A percentile compares a stretch with the other conserved stretches of the same genome.
phyloP scores from a whole-genome alignment of 2,888 invertebrate species.

The Amphipoea lucens region DNA sequence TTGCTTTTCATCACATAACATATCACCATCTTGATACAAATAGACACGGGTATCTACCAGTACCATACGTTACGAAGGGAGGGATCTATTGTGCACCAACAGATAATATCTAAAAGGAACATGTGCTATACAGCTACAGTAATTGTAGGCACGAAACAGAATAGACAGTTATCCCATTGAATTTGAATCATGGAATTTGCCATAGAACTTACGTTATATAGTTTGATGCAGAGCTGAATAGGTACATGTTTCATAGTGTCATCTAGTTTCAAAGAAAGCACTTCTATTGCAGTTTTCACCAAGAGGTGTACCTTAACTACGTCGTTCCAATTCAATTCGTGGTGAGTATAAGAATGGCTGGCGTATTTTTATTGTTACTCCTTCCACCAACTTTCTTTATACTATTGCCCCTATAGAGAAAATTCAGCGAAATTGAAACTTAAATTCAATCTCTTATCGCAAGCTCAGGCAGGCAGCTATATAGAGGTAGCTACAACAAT shows the following conservation, averaged over 20 bases:
- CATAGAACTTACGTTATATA: neutral
- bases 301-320: slow-evolving; percentile 11
- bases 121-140: slow-evolving; percentile 21
- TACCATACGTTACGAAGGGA: slow-evolving; percentile 46
- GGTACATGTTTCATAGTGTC: neutral
- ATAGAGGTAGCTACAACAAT: slow-evolving; percentile 36
- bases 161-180: slow-evolving; percentile 31
- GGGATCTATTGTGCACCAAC: slow-evolving; percentile 45
- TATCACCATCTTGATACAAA: slow-evolving; percentile 18
- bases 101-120: slow-evolving; percentile 59
- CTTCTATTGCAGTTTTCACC: slow-evolving; percentile 21
- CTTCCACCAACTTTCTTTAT: slow-evolving; percentile 25
- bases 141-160: slow-evolving; percentile 48
- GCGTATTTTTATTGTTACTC: slow-evolving; percentile 40
- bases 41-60: slow-evolving; percentile 23
- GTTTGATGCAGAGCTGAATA: neutral
- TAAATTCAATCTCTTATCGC: slow-evolving; percentile 57
- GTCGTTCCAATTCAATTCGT: slow-evolving; percentile 43
- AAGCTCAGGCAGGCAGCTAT: slow-evolving; percentile 23
- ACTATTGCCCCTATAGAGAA: slow-evolving; percentile 20
- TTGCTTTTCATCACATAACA: neutral
- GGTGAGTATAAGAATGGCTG: slow-evolving; percentile 38
- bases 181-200: slow-evolving; percentile 15
- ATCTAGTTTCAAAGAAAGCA: slow-evolving; percentile 5
- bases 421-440: slow-evolving; percentile 53